Conservation (phyloP, 2,888 invertebrate species). For the Odontothrips loti region DNA sequence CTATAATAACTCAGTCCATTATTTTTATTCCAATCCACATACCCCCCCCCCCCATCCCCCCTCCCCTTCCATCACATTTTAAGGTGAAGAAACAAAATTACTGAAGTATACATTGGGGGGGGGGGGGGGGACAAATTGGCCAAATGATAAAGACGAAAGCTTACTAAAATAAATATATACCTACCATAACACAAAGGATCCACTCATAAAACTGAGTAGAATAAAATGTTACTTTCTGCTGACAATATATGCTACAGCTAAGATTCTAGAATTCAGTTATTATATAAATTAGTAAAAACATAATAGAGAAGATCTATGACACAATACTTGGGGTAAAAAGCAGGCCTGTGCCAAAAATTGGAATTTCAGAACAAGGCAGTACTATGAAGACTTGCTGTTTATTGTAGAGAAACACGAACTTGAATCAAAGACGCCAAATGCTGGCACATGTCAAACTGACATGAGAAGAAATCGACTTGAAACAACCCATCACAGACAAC, state of each 20-base stretch:
- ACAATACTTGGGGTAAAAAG: not conserved
- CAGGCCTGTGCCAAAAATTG: not conserved
- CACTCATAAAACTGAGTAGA: not conserved
- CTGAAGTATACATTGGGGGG: too few species aligned
- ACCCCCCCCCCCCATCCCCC: not conserved
- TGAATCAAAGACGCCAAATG: too few species aligned
- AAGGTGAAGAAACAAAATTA: too few species aligned
- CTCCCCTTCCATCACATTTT: too few species aligned
- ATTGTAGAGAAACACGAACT: too few species aligned
- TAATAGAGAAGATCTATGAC: not conserved
- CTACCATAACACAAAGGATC: not conserved
- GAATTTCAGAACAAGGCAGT: not conserved
- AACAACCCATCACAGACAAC: not conserved
- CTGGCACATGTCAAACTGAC: too few species aligned
- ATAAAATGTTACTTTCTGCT: not conserved
- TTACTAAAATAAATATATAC: not conserved
- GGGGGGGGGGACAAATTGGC: too few species aligned
- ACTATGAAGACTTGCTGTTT: not conserved
- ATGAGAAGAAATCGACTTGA: not conserved
- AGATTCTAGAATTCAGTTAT: not conserved
- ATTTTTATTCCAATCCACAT: constrained; percentile 1
- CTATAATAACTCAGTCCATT: not conserved
- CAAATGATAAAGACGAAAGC: not conserved
- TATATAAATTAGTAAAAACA: not conserved
- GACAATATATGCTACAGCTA: not conserved